Evolutionary conservation across 2,888 invertebrate genomes (phyloP), one percentile per base, ranked within the genome.

Genomic region (Parapristionchus giblindavisi): DNA sequence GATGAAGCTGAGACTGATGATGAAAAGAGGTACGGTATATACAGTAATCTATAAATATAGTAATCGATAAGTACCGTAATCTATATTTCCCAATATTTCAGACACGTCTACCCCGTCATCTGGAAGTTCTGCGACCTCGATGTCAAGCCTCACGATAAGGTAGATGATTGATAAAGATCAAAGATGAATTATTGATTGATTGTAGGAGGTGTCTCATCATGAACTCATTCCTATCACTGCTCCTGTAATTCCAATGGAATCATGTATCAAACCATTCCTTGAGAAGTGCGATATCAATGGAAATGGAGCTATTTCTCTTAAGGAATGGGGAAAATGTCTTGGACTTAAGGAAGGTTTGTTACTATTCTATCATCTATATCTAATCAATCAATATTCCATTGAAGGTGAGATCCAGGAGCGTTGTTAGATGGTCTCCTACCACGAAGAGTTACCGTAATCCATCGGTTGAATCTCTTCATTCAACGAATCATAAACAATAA

Each of bases 41-140:
- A 51, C 51, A 21, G 17, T 36, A 38, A 17, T 27, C n/a, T 27
- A 14, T 24, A 29, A 27, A 27, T 40, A 48, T 34, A 3, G 36
- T 60, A 63, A 63, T 27, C 63, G 40, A 63, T 40, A 43, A 8
- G 8, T 14, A 14, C 43, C 17, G n/a, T 58, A 32, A 21, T 36
- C 29, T 11, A 36, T 17, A 36, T 14, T 29, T 17, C 58, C 58
- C 38, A 21, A n/a, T 56, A 21, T n/a, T 6, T 2, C 40, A 66
- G 66, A 40, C 88, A 88, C 83, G 88, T 88, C 77, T 94, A 95
- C 89, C 96, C 97, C 63, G 96, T 96, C 83, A 92, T 98, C 83
- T 98, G 97, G 97, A 98, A 98, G 90, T 91, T 90, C 88, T 98
- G 98, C 89, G 96, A 98, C 89, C 92, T 98, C 77, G 97, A 97